phyloP scores from a whole-genome alignment of 2,888 invertebrate species.

The Fragum fragum region DNA sequence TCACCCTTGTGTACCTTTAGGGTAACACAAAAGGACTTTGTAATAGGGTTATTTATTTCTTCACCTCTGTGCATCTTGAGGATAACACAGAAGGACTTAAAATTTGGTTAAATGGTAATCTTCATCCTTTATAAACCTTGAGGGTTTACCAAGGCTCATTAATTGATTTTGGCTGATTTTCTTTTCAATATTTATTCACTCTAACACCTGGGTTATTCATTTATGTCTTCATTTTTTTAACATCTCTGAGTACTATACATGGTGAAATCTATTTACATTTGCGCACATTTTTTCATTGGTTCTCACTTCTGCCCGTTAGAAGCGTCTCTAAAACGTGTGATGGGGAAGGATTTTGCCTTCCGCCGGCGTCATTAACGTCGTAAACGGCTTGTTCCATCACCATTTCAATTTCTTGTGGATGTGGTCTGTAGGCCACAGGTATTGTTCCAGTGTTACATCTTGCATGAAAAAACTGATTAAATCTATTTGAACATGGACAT shows the following conservation, averaged over 20 bases:
- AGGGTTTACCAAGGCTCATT: not conserved
- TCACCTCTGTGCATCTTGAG: not conserved
- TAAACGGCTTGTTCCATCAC: constrained; percentile 1
- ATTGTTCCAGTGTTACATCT: not conserved
- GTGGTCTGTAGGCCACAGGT: not conserved
- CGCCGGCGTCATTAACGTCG: constrained; percentile 11
- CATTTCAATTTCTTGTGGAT: not conserved
- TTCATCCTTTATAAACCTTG: not conserved
- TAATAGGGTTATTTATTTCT: not conserved
- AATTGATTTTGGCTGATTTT: not conserved
- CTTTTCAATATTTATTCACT: not conserved
- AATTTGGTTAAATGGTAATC: not conserved
- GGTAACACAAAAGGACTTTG: not conserved
- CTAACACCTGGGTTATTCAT: not conserved
- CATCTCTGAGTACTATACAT: not conserved
- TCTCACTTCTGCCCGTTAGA: not conserved
- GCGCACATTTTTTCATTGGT: not conserved
- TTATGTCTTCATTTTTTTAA: not conserved
- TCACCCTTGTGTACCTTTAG: not conserved
- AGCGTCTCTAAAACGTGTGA: not conserved
- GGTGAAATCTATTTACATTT: not conserved
- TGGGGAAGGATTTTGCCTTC: constrained; percentile 1
- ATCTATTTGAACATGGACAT: not conserved
- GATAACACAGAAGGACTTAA: not conserved
- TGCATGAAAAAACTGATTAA: not conserved